These are phyloP conservation scores for Crotalus helleri DNA, from an alignment of 2,113 vertebrate genomes.

Conservation along the genomic window DNA sequence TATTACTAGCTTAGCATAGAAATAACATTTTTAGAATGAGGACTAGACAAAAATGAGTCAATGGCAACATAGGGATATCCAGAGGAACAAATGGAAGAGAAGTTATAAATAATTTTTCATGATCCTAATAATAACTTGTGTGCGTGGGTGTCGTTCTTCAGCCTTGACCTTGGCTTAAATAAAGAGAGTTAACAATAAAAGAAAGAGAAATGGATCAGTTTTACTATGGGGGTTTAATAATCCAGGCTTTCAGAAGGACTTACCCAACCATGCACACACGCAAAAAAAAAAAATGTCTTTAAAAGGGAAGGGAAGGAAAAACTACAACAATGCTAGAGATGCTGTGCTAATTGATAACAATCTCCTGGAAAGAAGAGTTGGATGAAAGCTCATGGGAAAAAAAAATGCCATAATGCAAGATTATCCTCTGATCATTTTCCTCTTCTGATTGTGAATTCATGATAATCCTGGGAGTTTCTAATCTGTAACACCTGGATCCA, in stretches of 20 bases:
- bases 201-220: slow-evolving; percentile 40
- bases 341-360: slow-evolving; percentile 55
- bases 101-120: slow-evolving; percentile 57
- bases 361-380: slow-evolving; percentile 59
- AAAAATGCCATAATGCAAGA: slow-evolving; percentile 56
- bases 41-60: slow-evolving; percentile 39
- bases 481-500: slow-evolving; percentile 63
- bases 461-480: slow-evolving; percentile 57
- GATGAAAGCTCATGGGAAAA: slow-evolving; percentile 56
- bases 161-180: slow-evolving; percentile 58
- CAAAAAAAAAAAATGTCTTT: slow-evolving; percentile 4
- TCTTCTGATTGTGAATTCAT: slow-evolving; percentile 54
- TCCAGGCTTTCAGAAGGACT: slow-evolving; percentile 32
- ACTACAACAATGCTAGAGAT: slow-evolving; percentile 45
- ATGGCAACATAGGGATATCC: slow-evolving; percentile 26
- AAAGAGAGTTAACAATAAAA: slow-evolving; percentile 55
- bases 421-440: slow-evolving; percentile 64
- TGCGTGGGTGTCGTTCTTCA: slow-evolving; percentile 44
- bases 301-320: slow-evolving; percentile 46
- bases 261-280: slow-evolving; percentile 17
- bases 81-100: slow-evolving; percentile 37
- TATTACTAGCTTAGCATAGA: slow-evolving; percentile 44
- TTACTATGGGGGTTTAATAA: slow-evolving; percentile 43
- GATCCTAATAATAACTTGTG: slow-evolving; percentile 52
- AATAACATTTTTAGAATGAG: slow-evolving; percentile 39